phyloP scores from a whole-genome alignment of 1,140 invertebrate species.

The Drosophila mojavensis region DNA sequence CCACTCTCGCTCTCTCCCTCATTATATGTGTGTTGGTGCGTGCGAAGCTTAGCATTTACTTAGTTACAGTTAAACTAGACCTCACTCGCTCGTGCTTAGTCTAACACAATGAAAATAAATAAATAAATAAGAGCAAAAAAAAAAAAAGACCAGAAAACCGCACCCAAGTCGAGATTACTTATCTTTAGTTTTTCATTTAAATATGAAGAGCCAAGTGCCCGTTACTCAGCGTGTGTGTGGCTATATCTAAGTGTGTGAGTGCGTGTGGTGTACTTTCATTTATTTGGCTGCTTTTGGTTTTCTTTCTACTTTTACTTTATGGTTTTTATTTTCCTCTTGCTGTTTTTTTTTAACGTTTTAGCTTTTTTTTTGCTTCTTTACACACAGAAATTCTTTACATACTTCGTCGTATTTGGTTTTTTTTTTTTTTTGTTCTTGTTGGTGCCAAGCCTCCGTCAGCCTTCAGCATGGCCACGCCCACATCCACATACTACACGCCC shows the following conservation, averaged over 20 bases:
- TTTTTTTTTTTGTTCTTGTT: not conserved
- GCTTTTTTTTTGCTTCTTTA: constrained; percentile 17
- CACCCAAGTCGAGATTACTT: constrained; percentile 76
- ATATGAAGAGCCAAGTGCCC: constrained; percentile 70
- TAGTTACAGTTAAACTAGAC: constrained; percentile 27
- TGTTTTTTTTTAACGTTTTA: constrained; percentile 38
- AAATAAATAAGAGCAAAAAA: constrained; percentile 4
- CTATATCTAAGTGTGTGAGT: constrained; percentile 16
- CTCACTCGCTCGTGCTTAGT: not conserved
- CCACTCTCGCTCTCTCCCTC: constrained; percentile 1
- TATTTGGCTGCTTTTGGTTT: constrained; percentile 44
- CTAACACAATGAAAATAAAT: constrained; percentile 26
- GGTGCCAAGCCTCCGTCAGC: not conserved
- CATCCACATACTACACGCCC: not conserved
- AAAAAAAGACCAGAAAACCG: constrained; percentile 51
- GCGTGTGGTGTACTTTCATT: constrained; percentile 37
- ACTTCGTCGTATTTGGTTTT: constrained; percentile 30
- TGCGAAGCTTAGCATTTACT: constrained; percentile 52
- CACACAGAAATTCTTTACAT: constrained; percentile 33
- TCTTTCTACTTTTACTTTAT: constrained; percentile 41
- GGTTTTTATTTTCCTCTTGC: constrained; percentile 4
- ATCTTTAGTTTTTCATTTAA: constrained; percentile 80
- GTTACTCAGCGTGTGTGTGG: constrained; percentile 5
- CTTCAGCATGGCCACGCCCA: not conserved
- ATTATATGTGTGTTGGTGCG: constrained; percentile 26